Conservation (phyloP, 2,888 invertebrate species). For the Ceramica pisi region DNA sequence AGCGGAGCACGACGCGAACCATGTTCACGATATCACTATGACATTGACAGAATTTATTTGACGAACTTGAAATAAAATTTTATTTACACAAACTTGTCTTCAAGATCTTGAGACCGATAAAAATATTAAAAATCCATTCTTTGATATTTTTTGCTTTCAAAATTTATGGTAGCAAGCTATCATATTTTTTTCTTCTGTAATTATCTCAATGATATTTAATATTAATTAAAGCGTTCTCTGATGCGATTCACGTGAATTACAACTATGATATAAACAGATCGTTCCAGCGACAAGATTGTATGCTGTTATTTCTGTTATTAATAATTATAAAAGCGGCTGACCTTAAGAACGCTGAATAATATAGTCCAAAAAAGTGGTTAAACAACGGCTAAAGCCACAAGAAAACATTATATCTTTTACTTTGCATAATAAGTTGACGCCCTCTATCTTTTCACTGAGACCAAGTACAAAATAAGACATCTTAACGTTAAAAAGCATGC, state of each 20-base stretch:
- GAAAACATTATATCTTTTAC: constrained; percentile 26
- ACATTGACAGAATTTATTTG: constrained; percentile 69
- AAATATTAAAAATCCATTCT: constrained; percentile 23
- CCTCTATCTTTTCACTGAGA: constrained; percentile 37
- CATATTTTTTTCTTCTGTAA: constrained; percentile 8
- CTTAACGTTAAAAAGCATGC: constrained; percentile 53
- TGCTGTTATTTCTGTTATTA: constrained; percentile 36
- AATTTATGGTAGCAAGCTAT: constrained; percentile 13
- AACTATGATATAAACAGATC: constrained; percentile 28
- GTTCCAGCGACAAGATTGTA: constrained; percentile 18
- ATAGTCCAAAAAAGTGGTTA: constrained; percentile 35
- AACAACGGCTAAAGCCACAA: constrained; percentile 44
- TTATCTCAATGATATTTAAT: constrained; percentile 22
- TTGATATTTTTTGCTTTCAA: constrained; percentile 1
- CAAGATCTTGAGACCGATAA: constrained; percentile 27
- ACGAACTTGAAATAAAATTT: constrained; percentile 69
- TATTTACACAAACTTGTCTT: constrained; percentile 46
- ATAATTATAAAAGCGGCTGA: constrained; percentile 54
- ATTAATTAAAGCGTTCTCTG: constrained; percentile 41
- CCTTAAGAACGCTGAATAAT: constrained; percentile 39
- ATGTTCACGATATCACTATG: constrained; percentile 65
- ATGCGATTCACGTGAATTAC: constrained; percentile 33
- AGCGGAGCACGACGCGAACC: constrained; percentile 64
- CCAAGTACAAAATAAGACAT: constrained; percentile 59
- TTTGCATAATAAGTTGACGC: constrained; percentile 41